Conservation (phyloP, 2,888 invertebrate genomes). For the Lasioglossum calceatum region DNA sequence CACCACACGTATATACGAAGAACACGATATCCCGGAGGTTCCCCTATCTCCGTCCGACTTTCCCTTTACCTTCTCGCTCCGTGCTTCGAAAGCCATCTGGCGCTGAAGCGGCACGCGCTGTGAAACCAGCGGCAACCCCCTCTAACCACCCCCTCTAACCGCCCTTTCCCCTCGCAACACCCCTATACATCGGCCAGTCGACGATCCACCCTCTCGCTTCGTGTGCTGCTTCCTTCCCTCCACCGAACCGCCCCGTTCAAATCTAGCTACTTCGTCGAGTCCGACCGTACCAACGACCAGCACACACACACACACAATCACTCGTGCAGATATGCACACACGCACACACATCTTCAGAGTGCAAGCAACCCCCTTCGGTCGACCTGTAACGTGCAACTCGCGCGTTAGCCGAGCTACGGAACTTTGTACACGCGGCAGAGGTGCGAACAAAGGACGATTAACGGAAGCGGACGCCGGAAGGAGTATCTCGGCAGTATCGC, state of each 20-base stretch:
- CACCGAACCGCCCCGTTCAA: slow-evolving; percentile 29
- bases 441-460: slow-evolving; percentile 34
- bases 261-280: slow-evolving; percentile 61
- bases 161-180: slow-evolving; percentile 43
- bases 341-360: not conserved
- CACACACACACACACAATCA: not conserved
- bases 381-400: slow-evolving; percentile 41
- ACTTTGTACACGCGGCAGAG: slow-evolving; percentile 56
- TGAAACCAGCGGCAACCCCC: slow-evolving; percentile 56
- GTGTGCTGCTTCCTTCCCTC: not conserved
- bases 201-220: slow-evolving; percentile 43
- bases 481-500: slow-evolving; percentile 44
- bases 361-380: not conserved
- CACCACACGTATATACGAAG: not conserved
- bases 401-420: slow-evolving; percentile 51
- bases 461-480: slow-evolving; percentile 43
- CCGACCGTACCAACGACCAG: slow-evolving; percentile 21
- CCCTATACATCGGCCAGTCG: slow-evolving; percentile 39
- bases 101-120: slow-evolving; percentile 73
- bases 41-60: slow-evolving; percentile 33
- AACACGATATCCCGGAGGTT: slow-evolving; percentile 4
- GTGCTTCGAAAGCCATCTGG: slow-evolving; percentile 69
- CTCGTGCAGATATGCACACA: not conserved
- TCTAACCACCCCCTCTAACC: slow-evolving; percentile 47
- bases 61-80: slow-evolving; percentile 32